These are phyloP conservation scores for Aptenodytes patagonicus DNA, from an alignment of 2,113 vertebrate genomes.

Conservation along the genomic window DNA sequence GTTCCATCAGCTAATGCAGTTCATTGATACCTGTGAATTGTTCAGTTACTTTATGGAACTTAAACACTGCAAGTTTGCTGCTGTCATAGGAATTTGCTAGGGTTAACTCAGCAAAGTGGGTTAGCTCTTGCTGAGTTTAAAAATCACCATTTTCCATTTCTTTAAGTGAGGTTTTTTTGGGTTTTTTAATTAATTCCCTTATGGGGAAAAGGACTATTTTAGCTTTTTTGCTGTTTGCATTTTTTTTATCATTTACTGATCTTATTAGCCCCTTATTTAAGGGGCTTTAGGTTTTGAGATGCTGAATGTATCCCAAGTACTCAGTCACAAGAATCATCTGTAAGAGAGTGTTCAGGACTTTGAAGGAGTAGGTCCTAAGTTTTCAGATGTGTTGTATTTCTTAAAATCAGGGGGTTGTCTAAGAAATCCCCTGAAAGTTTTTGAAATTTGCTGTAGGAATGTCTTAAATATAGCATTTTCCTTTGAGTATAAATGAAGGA, in stretches of 20 bases:
- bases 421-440: background rate
- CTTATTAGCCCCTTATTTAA: background rate
- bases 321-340: background rate
- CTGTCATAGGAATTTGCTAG: background rate
- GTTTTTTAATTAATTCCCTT: background rate
- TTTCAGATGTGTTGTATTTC: background rate
- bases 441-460: background rate
- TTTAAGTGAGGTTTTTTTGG: background rate
- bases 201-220: background rate
- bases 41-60: background rate
- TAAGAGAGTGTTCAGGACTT: background rate
- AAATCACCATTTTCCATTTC: background rate
- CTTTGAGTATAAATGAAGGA: background rate
- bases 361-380: background rate
- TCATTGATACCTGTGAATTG: background rate
- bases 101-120: background rate
- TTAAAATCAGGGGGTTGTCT: background rate
- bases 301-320: background rate
- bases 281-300: background rate
- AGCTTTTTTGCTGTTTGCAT: background rate
- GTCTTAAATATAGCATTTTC: background rate
- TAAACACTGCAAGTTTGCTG: background rate
- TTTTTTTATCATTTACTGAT: background rate
- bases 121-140: background rate
- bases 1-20: background rate